A percentile compares a stretch with the other conserved stretches of the same genome.
phyloP scores from a whole-genome alignment of 2,113 vertebrate genomes.

The Hipposideros armiger region DNA sequence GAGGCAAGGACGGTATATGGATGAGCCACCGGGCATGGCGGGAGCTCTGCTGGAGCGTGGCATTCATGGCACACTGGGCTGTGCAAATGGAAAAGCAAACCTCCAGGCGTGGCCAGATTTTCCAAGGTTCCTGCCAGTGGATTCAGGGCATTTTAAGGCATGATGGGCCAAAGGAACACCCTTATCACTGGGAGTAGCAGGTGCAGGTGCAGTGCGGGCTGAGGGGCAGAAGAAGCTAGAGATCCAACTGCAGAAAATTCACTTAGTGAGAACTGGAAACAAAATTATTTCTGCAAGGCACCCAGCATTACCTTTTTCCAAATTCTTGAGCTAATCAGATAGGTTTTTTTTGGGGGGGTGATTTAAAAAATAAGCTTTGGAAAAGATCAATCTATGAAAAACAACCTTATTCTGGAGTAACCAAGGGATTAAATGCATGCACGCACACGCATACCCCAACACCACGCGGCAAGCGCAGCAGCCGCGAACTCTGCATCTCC shows the following conservation, averaged over 20 bases:
- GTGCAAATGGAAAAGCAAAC: conserved; percentile 26
- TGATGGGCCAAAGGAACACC: not conserved
- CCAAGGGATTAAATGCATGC: not conserved
- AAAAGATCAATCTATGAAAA: conserved; percentile 58
- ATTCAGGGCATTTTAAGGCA: not conserved
- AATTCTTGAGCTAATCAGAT: conserved; percentile 26
- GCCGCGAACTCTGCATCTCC: not conserved
- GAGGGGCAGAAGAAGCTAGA: not conserved
- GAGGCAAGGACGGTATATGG: not conserved
- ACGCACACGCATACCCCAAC: not conserved
- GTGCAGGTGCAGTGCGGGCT: not conserved
- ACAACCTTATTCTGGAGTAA: conserved; percentile 29
- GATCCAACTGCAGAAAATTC: not conserved
- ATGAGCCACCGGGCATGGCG: not conserved
- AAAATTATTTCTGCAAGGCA: conserved; percentile 70
- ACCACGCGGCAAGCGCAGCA: not conserved
- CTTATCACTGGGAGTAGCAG: conserved; percentile 37
- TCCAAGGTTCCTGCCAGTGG: conserved; percentile 33
- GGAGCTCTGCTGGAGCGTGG: not conserved
- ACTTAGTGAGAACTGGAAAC: conserved; percentile 62
- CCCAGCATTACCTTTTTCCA: conserved; percentile 46
- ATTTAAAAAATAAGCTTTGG: conserved; percentile 67
- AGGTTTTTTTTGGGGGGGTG: conserved; percentile 74
- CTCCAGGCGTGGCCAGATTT: not conserved
- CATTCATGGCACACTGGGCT: not conserved